Evolutionary conservation across 1,140 invertebrate genomes (phyloP).

Genomic region (Episyrphus balteatus): DNA sequence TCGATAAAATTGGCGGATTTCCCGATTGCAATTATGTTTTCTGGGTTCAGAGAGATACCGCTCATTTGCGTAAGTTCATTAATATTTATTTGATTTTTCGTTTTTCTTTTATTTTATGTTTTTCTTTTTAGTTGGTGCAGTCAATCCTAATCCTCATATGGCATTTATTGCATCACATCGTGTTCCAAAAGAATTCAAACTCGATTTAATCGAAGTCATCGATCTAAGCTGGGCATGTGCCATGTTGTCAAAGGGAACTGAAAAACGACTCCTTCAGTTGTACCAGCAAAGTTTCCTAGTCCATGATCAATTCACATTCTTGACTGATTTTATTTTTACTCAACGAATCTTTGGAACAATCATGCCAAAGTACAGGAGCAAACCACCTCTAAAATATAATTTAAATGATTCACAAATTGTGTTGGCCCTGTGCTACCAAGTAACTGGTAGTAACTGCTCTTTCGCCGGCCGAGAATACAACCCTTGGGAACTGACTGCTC

Average conservation of each 20-base stretch:
- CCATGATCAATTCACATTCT: neutral
- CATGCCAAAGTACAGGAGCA: conserved; percentile 10
- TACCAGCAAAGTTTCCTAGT: conserved; percentile 7
- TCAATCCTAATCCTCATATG: neutral
- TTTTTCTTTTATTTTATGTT: neutral
- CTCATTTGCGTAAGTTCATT: conserved; percentile 9
- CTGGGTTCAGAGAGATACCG: conserved; percentile 5
- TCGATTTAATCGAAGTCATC: conserved; percentile 9
- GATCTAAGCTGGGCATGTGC: conserved; percentile 6
- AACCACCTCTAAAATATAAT: conserved; percentile 8
- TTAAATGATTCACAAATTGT: conserved; percentile 11
- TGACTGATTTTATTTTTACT: conserved; percentile 4
- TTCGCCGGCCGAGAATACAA: conserved; percentile 3
- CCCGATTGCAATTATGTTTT: conserved; percentile 11
- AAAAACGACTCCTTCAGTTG: neutral
- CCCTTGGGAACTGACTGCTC: neutral
- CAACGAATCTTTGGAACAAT: conserved; percentile 11
- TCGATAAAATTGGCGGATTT: conserved; percentile 8
- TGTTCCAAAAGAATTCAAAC: conserved; percentile 1
- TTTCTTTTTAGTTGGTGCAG: conserved; percentile 9
- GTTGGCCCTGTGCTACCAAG: conserved; percentile 7
- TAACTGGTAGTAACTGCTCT: conserved; percentile 2
- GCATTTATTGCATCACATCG: conserved; percentile 3
- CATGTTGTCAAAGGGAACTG: neutral
- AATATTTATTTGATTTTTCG: too few relatives aligned